phyloP scores from a whole-genome alignment of 1,140 invertebrate species.

The Lasioglossum albipes region DNA sequence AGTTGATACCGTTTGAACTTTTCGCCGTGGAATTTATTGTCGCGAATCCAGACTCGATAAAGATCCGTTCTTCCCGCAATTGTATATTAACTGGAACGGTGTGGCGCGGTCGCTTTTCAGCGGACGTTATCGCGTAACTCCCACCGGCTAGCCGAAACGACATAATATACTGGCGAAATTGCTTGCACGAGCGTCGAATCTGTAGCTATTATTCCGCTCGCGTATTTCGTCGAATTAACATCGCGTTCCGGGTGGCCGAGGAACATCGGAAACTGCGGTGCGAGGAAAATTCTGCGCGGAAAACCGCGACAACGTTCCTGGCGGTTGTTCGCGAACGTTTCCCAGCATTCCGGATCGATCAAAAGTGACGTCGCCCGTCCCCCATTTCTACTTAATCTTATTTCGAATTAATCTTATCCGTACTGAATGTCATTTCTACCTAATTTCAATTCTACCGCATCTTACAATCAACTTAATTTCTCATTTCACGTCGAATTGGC shows the following conservation, averaged over 20 bases:
- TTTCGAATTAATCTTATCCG: too few species aligned
- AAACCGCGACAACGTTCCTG: too few species aligned
- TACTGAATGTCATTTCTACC: too few species aligned
- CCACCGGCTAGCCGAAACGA: neutral
- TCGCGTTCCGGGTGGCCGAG: neutral
- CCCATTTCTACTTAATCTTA: too few species aligned
- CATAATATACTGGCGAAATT: conserved; percentile 8
- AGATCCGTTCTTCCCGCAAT: neutral
- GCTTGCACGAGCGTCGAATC: neutral
- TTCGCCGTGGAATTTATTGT: neutral
- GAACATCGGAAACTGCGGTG: too few species aligned
- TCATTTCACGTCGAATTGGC: too few species aligned
- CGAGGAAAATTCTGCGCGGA: too few species aligned
- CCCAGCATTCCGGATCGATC: too few species aligned
- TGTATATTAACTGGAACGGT: neutral
- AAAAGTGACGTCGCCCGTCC: too few species aligned
- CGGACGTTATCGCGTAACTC: neutral
- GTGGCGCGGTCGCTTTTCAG: neutral
- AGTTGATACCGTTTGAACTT: neutral
- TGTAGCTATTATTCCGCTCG: neutral
- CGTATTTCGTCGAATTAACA: neutral
- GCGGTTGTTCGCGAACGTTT: too few species aligned
- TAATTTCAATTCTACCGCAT: too few species aligned
- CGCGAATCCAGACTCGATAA: neutral
- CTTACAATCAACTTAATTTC: too few species aligned